Conservation (phyloP, 2,888 invertebrate genomes). For the Himalopsyche japonica region DNA sequence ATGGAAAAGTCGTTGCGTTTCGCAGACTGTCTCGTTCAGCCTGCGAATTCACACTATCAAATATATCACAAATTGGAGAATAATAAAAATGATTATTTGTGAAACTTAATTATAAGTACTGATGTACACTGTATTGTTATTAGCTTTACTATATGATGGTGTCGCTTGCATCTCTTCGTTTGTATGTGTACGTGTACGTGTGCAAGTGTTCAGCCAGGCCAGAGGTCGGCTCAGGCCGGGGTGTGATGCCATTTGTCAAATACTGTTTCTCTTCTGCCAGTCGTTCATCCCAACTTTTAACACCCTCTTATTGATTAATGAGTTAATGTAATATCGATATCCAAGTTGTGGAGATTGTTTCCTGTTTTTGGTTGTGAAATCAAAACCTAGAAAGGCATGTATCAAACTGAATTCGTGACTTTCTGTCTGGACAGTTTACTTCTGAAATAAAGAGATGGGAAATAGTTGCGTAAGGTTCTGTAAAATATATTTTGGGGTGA, state of each 20-base stretch:
- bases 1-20: neutral
- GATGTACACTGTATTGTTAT: slow-evolving; percentile 38
- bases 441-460: too few relatives aligned
- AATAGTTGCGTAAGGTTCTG: too few relatives aligned
- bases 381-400: too few relatives aligned
- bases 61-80: slow-evolving; percentile 10
- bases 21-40: neutral
- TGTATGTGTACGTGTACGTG: slow-evolving; percentile 34
- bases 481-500: neutral
- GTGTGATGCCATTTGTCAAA: neutral
- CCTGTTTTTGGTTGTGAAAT: too few relatives aligned
- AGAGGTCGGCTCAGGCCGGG: slow-evolving; percentile 7
- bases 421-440: too few relatives aligned
- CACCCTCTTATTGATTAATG: too few relatives aligned
- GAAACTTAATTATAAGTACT: slow-evolving; percentile 37
- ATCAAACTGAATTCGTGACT: too few relatives aligned
- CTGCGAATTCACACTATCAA: neutral
- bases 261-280: neutral
- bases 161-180: slow-evolving; percentile 36
- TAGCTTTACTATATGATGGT: slow-evolving; percentile 34
- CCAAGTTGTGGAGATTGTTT: too few relatives aligned
- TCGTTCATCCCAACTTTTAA: too few relatives aligned
- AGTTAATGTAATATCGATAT: too few relatives aligned
- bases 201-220: slow-evolving; percentile 31
- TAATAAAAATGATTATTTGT: slow-evolving; percentile 30